phyloP scores from a whole-genome alignment of 2,797 vertebrate genomes.

The Pampus argenteus region DNA sequence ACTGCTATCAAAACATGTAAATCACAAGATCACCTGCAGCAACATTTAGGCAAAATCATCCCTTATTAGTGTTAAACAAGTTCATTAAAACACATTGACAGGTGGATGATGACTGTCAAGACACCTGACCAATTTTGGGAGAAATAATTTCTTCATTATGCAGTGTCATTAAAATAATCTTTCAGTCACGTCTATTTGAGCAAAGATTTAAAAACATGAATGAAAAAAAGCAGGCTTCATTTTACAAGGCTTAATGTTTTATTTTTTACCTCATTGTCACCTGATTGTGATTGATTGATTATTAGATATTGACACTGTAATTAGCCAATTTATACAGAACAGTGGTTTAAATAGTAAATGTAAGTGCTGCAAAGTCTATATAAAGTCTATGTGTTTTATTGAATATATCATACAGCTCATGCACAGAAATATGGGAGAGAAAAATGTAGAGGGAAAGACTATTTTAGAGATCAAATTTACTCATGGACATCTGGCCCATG shows the following conservation, averaged over 20 bases:
- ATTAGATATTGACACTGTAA: too few relatives aligned
- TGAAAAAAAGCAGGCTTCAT: too few relatives aligned
- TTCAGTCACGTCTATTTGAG: not conserved
- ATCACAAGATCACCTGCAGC: too few relatives aligned
- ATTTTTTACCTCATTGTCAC: not conserved
- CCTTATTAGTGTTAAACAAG: not conserved
- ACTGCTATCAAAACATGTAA: too few relatives aligned
- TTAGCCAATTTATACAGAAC: not conserved
- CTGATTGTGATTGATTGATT: too few relatives aligned
- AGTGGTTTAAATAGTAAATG: slow-evolving; percentile 7
- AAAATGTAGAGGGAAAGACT: slow-evolving; percentile 23
- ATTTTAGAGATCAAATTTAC: slow-evolving; percentile 51
- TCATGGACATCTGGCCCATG: slow-evolving; percentile 60
- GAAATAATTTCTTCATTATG: not conserved
- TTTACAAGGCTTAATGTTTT: too few relatives aligned
- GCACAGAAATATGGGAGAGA: slow-evolving; percentile 18
- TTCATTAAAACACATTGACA: not conserved
- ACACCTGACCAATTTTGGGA: too few relatives aligned
- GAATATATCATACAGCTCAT: not conserved
- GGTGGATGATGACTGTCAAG: not conserved
- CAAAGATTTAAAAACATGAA: too few relatives aligned
- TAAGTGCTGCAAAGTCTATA: not conserved
- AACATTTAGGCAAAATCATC: not conserved
- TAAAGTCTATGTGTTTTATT: slow-evolving; percentile 1
- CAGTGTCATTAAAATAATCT: too few relatives aligned